A percentile compares a stretch with the other conserved stretches of the same genome.
These are phyloP conservation scores for Hozukius guyotensis DNA, from an alignment of 2,797 vertebrate species.

Conservation along the genomic window DNA sequence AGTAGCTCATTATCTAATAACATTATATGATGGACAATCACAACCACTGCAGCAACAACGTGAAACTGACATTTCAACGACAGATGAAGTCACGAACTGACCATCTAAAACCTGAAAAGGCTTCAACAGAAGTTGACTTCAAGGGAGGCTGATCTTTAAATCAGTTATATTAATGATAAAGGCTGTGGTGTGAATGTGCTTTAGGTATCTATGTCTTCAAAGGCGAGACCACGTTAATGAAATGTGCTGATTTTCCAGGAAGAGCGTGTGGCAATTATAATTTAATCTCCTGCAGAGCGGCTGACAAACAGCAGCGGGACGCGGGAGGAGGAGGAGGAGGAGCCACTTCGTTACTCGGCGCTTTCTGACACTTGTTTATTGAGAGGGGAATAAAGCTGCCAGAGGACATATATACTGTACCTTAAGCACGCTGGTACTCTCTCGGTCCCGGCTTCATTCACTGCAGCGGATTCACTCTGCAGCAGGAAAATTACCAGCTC, in stretches of 20 bases:
- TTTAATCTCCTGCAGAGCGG: slow-evolving; percentile 49
- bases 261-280: slow-evolving; percentile 4
- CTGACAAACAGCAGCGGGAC: slow-evolving; percentile 15
- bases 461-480: neutral
- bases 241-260: slow-evolving; percentile 38
- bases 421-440: neutral
- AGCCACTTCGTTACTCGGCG: slow-evolving; percentile 15
- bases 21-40: neutral
- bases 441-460: neutral
- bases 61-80: neutral
- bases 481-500: slow-evolving; percentile 8
- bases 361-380: slow-evolving; percentile 47
- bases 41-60: neutral
- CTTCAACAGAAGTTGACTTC: neutral
- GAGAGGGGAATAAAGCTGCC: slow-evolving; percentile 55
- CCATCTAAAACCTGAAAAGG: neutral
- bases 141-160: neutral
- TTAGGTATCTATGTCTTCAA: neutral
- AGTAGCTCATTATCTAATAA: neutral
- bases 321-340: neutral
- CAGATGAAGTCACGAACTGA: neutral
- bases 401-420: slow-evolving; percentile 2
- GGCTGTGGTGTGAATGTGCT: neutral
- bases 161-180: no score
- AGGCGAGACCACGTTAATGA: slow-evolving; percentile 17